Evolutionary conservation across 2,113 vertebrate genomes (phyloP), one percentile per base, ranked within the genome.

Genomic region (Otis tarda): DNA sequence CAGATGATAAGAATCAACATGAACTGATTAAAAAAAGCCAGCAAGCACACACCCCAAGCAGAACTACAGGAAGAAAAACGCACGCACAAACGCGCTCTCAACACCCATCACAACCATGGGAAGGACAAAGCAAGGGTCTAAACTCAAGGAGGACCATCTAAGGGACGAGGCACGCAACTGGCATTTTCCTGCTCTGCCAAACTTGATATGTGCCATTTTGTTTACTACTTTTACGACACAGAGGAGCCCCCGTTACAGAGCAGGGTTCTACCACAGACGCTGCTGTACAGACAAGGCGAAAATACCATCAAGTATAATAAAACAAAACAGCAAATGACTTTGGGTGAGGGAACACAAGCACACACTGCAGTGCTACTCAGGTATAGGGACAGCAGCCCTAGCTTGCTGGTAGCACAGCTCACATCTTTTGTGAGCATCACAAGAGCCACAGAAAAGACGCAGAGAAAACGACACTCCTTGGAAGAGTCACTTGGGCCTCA

Each of bases 1-100:
- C 86, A 95, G 52, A 88, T 0, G 93, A 96, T 96, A 96, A 95
- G 94, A 94, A 97, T 94, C 96, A 97, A 94, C 94, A 89, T 1
- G 56, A 94, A 83, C 59, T 89, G 93, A 96, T 96, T 96, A 74
- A 94, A 96, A 95, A 93, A 96, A 53, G 3, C 0, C 65, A 89
- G 93, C 75, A 71, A 89, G 78, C 45, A 89, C 69, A 93, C 92
- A 82, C 53, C 93, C 85, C 77, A 61, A 91, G 80, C 77, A 95
- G 82, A 96, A 90, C 25, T 7, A 75, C 83, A 87, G 55, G 61
- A 55, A 90, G 47, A 45, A 70, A 92, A 95, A 47, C 2, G 27
- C 71, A 53, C 1, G 41, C 70, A 71, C 53, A 2, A 78, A 79
- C 6, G 49, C 28, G n/a, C 53, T 39, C 80, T 69, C 45, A 59